Conservation (phyloP, 2,113 vertebrate genomes). For the Dunckerocampus dactyliophorus region DNA sequence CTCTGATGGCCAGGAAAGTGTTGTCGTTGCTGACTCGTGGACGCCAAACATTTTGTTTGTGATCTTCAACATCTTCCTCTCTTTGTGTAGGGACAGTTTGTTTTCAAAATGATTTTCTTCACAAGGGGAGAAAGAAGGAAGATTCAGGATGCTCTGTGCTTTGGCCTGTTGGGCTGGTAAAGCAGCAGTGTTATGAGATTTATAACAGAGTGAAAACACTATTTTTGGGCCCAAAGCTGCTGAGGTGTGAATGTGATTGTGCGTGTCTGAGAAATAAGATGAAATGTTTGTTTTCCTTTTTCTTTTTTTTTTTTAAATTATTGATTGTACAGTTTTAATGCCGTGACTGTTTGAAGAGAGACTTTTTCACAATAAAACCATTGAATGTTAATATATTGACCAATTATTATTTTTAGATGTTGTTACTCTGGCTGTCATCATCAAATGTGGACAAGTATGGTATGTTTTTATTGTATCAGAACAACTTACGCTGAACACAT, state of each 20-base stretch:
- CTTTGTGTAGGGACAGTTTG: conserved; percentile 3
- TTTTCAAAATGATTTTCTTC: conserved; percentile 1
- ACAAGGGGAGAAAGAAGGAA: conserved; percentile 8
- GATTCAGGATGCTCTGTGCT: conserved; percentile 11
- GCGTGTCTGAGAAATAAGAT: conserved; percentile 8
- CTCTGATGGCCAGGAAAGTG: conserved; percentile 1
- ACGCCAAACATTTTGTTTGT: background rate
- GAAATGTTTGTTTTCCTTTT: conserved; percentile 31
- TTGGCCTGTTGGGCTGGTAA: conserved; percentile 7
- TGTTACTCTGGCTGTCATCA: too few relatives aligned
- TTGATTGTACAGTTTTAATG: conserved; percentile 67
- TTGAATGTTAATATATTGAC: conserved; percentile 44
- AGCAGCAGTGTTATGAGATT: conserved; percentile 13
- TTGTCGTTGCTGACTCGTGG: background rate
- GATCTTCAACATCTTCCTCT: background rate
- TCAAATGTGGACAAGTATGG: too few relatives aligned
- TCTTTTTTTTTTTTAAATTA: conserved; percentile 59
- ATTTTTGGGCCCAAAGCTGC: conserved; percentile 49
- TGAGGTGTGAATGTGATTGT: conserved; percentile 10
- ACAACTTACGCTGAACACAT: too few relatives aligned
- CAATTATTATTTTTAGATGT: background rate
- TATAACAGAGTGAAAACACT: conserved; percentile 40
- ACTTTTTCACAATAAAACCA: conserved; percentile 69
- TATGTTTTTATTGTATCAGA: too few relatives aligned
- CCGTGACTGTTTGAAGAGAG: conserved; percentile 36